Conservation (phyloP, 2,113 vertebrate genomes). For the Mustela lutreola region DNA sequence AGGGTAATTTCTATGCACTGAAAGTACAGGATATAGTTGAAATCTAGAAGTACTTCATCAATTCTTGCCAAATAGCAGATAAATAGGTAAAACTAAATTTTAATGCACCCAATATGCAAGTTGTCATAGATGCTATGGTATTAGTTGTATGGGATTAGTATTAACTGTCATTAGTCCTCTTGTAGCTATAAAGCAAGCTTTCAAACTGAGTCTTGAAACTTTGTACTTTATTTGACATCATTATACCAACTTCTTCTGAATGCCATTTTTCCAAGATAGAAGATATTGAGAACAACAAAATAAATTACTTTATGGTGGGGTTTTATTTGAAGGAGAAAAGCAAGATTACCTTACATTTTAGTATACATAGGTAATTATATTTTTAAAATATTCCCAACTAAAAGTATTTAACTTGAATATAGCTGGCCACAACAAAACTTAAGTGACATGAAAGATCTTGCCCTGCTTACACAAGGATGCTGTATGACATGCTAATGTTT, state of each 20-base stretch:
- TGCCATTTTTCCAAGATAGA: not conserved
- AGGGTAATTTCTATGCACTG: not conserved
- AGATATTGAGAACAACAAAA: not conserved
- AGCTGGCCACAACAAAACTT: not conserved
- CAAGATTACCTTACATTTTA: not conserved
- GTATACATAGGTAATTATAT: not conserved
- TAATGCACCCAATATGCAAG: not conserved
- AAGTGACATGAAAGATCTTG: not conserved
- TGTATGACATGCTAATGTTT: not conserved
- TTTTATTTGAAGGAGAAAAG: not conserved
- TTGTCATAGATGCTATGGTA: not conserved
- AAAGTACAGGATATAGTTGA: not conserved
- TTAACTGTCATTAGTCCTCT: not conserved
- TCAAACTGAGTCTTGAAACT: not conserved
- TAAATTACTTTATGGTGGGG: not conserved
- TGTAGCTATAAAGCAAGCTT: not conserved
- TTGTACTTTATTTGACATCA: not conserved
- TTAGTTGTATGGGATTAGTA: not conserved
- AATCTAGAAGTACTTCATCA: not conserved
- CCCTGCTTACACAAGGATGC: not conserved
- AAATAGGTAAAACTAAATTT: not conserved
- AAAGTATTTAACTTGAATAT: not conserved
- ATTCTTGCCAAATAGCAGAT: not conserved
- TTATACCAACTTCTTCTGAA: not conserved
- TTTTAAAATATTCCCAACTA: not conserved